A percentile compares a stretch with the other conserved stretches of the same genome.
phyloP scores from a whole-genome alignment of 2,113 vertebrate species.

The Vulpes vulpes region DNA sequence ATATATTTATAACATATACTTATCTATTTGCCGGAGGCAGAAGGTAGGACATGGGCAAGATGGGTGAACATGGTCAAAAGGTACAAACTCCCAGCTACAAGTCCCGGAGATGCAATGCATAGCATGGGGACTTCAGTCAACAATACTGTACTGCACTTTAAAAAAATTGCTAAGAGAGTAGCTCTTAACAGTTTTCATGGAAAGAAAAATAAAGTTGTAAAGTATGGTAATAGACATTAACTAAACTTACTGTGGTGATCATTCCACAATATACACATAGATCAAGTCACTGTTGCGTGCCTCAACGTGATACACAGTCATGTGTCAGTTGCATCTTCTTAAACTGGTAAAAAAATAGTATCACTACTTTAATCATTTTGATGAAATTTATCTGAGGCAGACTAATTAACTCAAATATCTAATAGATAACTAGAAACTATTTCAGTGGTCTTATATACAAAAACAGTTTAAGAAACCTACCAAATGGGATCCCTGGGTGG shows the following conservation, averaged over 20 bases:
- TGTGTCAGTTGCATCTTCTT: neutral
- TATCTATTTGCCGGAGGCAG: neutral
- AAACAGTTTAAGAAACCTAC: neutral
- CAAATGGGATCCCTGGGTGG: neutral
- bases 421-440: neutral
- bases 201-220: neutral
- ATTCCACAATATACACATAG: neutral
- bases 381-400: neutral
- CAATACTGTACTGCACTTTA: neutral
- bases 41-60: neutral
- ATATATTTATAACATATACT: neutral
- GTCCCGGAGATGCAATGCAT: neutral
- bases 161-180: neutral
- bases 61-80: neutral
- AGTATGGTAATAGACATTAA: neutral
- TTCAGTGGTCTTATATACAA: neutral
- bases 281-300: neutral
- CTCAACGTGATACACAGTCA: neutral
- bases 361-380: neutral
- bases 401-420: neutral
- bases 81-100: neutral
- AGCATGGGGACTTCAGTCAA: neutral
- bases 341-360: neutral
- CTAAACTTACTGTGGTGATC: neutral
- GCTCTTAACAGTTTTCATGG: neutral